Evolutionary conservation across 2,113 vertebrate species (phyloP), one percentile per base, ranked within the genome.

Genomic region (Neogale vison): DNA sequence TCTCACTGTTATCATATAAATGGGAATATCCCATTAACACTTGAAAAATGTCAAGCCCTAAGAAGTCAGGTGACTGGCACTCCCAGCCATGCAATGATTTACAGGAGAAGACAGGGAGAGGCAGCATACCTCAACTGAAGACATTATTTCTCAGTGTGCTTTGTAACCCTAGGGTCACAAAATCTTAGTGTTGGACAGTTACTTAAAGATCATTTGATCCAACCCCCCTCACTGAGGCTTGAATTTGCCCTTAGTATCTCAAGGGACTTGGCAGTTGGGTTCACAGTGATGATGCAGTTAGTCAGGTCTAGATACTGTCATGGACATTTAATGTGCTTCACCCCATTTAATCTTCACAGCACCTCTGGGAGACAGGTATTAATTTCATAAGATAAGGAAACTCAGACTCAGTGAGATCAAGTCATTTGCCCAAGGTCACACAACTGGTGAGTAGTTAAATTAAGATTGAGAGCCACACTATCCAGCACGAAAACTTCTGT

Each of bases 31-130:
- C n/a, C 52, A 97, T 98, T 96, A 98, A 95, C 77, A 94, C 97
- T 91, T 95, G 71, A 96, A 86, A 98, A 98, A 98, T 98, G 95
- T 93, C 96, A 97, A 79, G 81, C 45, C 80, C 95, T 96, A 12
- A 11, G 95, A 98, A 92, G 88, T 97, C 88, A 69, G 39, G 24
- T 34, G 63, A 45, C 39, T 82, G 59, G 83, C 9, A 74, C 74
- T 77, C 29, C 63, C 63, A 34, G 24, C 88, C 86, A 82, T 1
- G 29, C 29, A 34, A 26, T 90, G 81, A 97, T 95, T 97, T 93
- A 82, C 71, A 69, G 29, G 3, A 67, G 57, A 42, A 61, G 45
- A 83, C 31, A 79, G 47, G 14, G 18, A 63, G 10, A 94, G 2
- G 17, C 29, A 29, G 55, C 45, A 2, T 2, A 24, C 20, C 80